Conservation (phyloP, 2,113 vertebrate species). For the Megaptera novaeangliae region DNA sequence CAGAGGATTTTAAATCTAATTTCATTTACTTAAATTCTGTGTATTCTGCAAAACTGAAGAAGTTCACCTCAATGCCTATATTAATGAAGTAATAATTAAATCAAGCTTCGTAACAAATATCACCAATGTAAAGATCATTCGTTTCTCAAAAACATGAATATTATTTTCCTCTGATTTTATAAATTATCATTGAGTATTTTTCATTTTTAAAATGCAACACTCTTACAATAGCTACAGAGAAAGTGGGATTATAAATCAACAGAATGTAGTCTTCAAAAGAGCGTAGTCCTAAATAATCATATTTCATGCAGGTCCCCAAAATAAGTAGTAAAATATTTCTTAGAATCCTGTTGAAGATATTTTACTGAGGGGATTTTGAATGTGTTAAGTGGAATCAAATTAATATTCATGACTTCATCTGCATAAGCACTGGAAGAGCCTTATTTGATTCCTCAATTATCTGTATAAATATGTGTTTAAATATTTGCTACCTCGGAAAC, state of each 20-base stretch:
- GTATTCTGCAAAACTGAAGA: background rate
- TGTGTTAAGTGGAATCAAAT: constrained; percentile 36
- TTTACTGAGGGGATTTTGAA: background rate
- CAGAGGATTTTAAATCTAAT: constrained; percentile 42
- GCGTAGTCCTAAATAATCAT: constrained; percentile 33
- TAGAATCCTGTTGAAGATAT: background rate
- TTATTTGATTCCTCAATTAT: constrained; percentile 41
- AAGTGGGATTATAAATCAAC: background rate
- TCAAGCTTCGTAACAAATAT: background rate
- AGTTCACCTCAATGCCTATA: background rate
- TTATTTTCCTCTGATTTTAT: background rate
- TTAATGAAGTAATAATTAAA: background rate
- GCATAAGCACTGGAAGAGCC: constrained; percentile 44
- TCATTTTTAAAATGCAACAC: background rate
- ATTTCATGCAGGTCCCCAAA: background rate
- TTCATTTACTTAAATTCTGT: constrained; percentile 34
- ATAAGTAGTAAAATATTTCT: background rate
- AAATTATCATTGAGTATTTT: background rate
- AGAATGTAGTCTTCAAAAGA: constrained; percentile 9
- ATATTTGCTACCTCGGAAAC: constrained; percentile 40
- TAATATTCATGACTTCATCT: constrained; percentile 59
- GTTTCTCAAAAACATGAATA: background rate
- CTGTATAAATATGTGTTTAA: constrained; percentile 14
- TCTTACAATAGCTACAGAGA: background rate
- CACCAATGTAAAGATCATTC: background rate